Base-by-base conservation (phyloP, 2,113 vertebrate genomes). In the Engraulis encrasicolus region DNA sequence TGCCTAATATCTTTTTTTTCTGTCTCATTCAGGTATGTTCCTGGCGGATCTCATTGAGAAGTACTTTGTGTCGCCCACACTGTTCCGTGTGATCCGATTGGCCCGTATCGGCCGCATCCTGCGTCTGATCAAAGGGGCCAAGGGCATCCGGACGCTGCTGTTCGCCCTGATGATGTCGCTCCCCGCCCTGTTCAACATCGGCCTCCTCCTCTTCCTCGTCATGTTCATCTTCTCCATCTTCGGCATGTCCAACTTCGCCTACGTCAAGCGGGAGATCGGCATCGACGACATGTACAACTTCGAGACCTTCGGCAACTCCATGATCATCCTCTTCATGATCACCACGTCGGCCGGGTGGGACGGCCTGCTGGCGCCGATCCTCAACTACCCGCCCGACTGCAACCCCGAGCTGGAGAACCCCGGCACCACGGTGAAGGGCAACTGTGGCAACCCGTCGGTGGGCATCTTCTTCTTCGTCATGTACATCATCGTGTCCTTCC, bases 181-280 rank as follows among this genome's bases (percentile, higher is more conserved):
- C 93, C 98, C 98, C 54, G 98, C 98, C 86, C 93, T 99, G 90
- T 99, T 99, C 95, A 99, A 99, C 95, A 99, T 99, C 0, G 98
- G 98, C 89, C 96, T 99, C 11, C 88, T 99, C 88, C 97, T 99
- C 61, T 99, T 99, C 94, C 85, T 99, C 82, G 98, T 99, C 92
- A 99, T 99, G 98, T 99, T 99, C 95, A 99, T 99, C 93, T 99
- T 98, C 94, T 99, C 98, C 90, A 99, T 99, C 92, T 99, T 99
- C 0, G 98, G 98, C 86, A 99, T 99, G 98, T 99, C 98, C 50
- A 99, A 99, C 91, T 99, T 99, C 48, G 98, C 97, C 34, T 99
- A 99, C 1, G 98, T 99, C 81, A 99, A 97, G 91, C 95, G 98
- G 0, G 97, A 97, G 87, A 94, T 96, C 0, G 98, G 98, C 88